Base-by-base conservation (phyloP, 2,797 vertebrate genomes). In the Sebastes glaucus region DNA sequence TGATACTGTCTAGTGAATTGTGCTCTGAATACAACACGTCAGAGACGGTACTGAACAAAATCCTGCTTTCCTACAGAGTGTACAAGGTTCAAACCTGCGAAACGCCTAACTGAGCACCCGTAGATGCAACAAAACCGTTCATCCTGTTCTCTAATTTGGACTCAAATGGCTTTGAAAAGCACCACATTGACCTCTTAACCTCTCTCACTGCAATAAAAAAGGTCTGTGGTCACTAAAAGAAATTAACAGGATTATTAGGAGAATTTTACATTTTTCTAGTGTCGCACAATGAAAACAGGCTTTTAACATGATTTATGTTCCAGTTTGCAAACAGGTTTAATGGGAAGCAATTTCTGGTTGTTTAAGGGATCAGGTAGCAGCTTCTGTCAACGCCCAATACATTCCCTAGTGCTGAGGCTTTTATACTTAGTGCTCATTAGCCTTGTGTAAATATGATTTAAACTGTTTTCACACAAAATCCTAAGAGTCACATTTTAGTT, bases 91-190 rank as follows among this genome's bases (percentile, higher is more conserved):
- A 46, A 22, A 80, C 35, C 57, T 68, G n/a, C 42, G 30, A 52
- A 75, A 65, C 25, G 4, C 69, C 73, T 23, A 63, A 59, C 18
- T 46, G 35, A 74, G 61, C 22, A 9, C 18, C 30, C 9, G 4
- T 33, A 52, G 61, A 32, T 32, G 56, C 49, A 72, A 72, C 30
- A 61, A 57, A 76, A 81, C 13, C 46, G n/a, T 49, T 69, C 83
- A 75, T 82, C 74, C 77, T 69, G 69, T 85, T 65, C 28, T 67
- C 61, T 74, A 9, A 27, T 70, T 79, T 67, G 28, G 10, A 79
- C 18, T 28, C 16, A 25, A 71, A 20, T 30, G 68, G 25, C 59
- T 65, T 71, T 70, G 35, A 75, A 84, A 72, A 72, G 35, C 57
- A 71, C 14, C 59, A 42, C 60, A n/a, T 1, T 79, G 27, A 73